Evolutionary conservation across 1,140 invertebrate species (phyloP), one percentile per base, ranked within the genome.

Genomic region (Dicyema japonicum): DNA sequence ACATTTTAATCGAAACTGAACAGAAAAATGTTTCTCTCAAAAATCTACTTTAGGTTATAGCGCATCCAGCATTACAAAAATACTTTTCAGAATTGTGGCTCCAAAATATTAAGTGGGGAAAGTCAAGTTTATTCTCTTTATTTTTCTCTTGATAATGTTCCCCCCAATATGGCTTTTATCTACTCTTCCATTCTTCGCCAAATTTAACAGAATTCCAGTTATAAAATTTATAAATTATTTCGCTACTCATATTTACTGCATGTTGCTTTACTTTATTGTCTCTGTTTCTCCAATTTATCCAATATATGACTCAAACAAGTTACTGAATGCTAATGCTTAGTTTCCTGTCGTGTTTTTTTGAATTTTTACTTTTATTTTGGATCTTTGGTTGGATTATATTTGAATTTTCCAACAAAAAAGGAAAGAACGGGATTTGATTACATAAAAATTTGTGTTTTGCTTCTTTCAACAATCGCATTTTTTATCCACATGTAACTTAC

Each of bases 161-260:
- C 85, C 85, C 15, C 70, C 78, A 6, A 64, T 92, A 2, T 94
- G 85, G 85, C 57, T 94, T 27, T 64, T 70, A 7, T 82, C 92
- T 46, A 88, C 78, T 18, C 60, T 92, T 36, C 82, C 82, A 7
- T 54, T 90, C 35, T 72, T 72, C 13, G 75, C 82, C 54, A 70
- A 70, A 46, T 88, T 80, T 50, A 72, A 78, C 58, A 76, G 43
- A 44, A 38, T 60, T 9, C 85, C 85, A 12, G 85, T 94, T 36
- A 85, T 94, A 40, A 92, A 92, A 54, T 94, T 94, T 48, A 88
- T 92, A 70, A 82, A 78, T 8, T 88, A 92, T 51, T 60, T 94
- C 26, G 88, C 82, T 1, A 90, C 85, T 1, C 85, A 94, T 54
- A 66, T 92, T 35, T 85, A 88, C 50, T 63, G 94, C 27, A 88